Conservation (phyloP, 2,888 invertebrate species). For the Nymphalis polychloros region DNA sequence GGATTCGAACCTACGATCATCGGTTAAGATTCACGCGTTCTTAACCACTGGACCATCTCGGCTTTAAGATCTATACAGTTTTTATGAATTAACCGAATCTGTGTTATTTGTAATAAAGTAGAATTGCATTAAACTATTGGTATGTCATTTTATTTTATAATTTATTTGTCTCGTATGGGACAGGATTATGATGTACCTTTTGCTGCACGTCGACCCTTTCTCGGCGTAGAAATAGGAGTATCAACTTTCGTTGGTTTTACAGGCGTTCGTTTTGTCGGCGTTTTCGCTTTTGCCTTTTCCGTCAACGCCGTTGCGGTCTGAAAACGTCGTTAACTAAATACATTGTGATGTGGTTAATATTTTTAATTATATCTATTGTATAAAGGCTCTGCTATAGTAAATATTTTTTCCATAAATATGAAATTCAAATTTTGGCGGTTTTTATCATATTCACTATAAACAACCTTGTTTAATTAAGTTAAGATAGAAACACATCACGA, state of each 20-base stretch:
- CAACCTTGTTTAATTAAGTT: background rate
- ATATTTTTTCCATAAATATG: background rate
- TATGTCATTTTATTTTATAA: background rate
- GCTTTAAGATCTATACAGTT: too few relatives aligned
- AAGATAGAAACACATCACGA: constrained; percentile 21
- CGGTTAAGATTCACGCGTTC: too few relatives aligned
- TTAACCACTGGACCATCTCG: too few relatives aligned
- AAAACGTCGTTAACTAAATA: constrained; percentile 23
- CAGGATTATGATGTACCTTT: constrained; percentile 23
- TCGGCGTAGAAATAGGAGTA: constrained; percentile 51
- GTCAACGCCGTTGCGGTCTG: constrained; percentile 73
- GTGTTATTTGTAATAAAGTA: too few relatives aligned
- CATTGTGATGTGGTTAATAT: background rate
- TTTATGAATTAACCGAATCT: too few relatives aligned
- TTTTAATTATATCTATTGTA: background rate
- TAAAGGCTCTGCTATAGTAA: background rate
- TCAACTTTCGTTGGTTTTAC: constrained; percentile 49
- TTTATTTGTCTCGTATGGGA: too few relatives aligned
- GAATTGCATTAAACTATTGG: too few relatives aligned
- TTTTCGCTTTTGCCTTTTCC: constrained; percentile 63
- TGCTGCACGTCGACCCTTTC: constrained; percentile 55
- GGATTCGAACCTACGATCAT: too few relatives aligned
- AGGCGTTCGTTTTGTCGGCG: constrained; percentile 50
- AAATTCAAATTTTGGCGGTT: background rate
- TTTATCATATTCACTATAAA: background rate